Evolutionary conservation across 35 echinoderm and acorn worm species (phyloP).

Genomic region (Chiridota heheva): DNA sequence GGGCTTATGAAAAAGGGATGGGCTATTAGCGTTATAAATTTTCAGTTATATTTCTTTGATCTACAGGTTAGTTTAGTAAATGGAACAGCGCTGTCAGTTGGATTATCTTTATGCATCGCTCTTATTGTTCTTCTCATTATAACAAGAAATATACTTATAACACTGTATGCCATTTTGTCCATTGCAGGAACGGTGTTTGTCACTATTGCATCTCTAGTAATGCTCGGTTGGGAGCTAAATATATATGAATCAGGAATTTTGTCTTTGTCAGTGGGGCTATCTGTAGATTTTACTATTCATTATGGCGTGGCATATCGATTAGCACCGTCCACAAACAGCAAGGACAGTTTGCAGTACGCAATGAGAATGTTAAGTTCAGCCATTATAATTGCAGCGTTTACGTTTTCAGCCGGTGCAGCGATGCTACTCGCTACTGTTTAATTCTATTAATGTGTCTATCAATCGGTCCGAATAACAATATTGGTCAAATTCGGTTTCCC

Average conservation of each 20-base stretch:
- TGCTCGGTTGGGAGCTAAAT: constrained; percentile 91
- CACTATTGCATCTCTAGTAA: constrained; percentile 66
- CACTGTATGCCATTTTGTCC: constrained; percentile 59
- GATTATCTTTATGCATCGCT: constrained; percentile 57
- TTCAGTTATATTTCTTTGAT: constrained; percentile 76
- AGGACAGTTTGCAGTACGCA: constrained; percentile 28
- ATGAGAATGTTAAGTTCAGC: constrained; percentile 62
- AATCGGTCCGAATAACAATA: not conserved
- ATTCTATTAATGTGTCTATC: constrained; percentile 23
- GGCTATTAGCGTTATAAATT: constrained; percentile 35
- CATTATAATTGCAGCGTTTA: constrained; percentile 79
- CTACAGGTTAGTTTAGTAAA: constrained; percentile 67
- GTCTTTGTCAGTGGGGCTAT: constrained; percentile 80
- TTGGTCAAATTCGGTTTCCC: not conserved
- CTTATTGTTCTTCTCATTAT: constrained; percentile 53
- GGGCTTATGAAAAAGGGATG: constrained; percentile 53
- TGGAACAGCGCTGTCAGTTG: constrained; percentile 61
- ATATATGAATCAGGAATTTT: constrained; percentile 84
- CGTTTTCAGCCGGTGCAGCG: constrained; percentile 78
- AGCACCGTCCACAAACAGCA: constrained; percentile 41
- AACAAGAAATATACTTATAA: constrained; percentile 69
- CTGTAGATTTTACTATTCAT: constrained; percentile 93
- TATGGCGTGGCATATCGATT: constrained; percentile 80
- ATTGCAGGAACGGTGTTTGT: constrained; percentile 73
- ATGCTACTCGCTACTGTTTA: constrained; percentile 79